Evolutionary conservation across 2,888 invertebrate genomes (phyloP).

Genomic region (Diarsia dahlii): DNA sequence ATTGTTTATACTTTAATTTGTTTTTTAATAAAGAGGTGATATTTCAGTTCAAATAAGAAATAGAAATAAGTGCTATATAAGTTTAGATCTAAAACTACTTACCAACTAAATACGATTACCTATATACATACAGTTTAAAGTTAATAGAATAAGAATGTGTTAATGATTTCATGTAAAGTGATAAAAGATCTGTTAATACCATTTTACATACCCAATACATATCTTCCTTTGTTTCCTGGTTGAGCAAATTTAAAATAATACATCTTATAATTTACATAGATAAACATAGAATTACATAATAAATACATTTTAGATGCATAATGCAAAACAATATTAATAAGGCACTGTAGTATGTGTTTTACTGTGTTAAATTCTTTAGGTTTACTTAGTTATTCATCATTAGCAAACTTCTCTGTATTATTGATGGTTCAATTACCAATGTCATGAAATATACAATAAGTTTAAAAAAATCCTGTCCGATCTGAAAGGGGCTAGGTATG

Average conservation of each 20-base stretch:
- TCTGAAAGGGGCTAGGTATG: not conserved
- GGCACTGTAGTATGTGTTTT: not conserved
- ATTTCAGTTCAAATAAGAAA: not conserved
- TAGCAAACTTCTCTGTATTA: not conserved
- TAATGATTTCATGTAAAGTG: not conserved
- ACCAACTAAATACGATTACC: constrained; percentile 1
- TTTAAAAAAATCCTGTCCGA: not conserved
- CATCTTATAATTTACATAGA: constrained; percentile 51
- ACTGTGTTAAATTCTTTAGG: not conserved
- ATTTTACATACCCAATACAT: constrained; percentile 86
- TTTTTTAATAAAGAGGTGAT: not conserved
- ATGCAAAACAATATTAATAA: constrained; percentile 3
- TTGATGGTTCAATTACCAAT: not conserved
- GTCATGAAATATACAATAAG: not conserved
- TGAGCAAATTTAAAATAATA: constrained; percentile 74
- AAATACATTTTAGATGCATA: constrained; percentile 2
- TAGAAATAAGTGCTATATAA: not conserved
- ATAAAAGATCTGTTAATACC: not conserved
- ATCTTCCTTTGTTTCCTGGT: constrained; percentile 81
- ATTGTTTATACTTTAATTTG: not conserved
- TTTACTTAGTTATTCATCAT: not conserved
- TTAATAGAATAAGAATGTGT: constrained; percentile 8
- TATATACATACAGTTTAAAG: not conserved
- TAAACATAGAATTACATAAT: constrained; percentile 14
- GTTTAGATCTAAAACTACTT: not conserved